Evolutionary conservation across 2,888 invertebrate genomes (phyloP).

Genomic region (Xestia sexstrigata): DNA sequence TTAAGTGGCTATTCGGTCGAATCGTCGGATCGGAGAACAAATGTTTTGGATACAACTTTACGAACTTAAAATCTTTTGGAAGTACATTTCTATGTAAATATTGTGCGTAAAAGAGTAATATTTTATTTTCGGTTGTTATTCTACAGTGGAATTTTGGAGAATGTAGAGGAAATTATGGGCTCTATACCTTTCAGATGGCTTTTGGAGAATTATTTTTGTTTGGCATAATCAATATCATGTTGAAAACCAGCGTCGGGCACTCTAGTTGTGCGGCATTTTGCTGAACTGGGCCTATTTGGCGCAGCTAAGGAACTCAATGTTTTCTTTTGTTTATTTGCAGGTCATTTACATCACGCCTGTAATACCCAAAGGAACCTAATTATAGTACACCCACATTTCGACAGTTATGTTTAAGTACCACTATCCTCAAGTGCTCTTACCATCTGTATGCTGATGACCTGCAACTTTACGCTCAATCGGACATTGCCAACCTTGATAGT

Average conservation of each 20-base stretch:
- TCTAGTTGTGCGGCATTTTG: background rate
- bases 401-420: background rate
- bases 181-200: rapidly evolving
- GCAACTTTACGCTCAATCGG: no score
- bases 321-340: no score
- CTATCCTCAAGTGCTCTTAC: no score
- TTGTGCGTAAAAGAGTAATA: conserved; percentile 18
- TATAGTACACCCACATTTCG: no score
- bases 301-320: background rate
- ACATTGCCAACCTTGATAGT: no score
- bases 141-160: background rate
- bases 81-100: conserved; percentile 35
- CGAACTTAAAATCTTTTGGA: conserved; percentile 41
- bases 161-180: background rate
- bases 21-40: conserved; percentile 36
- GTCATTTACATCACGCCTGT: background rate
- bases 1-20: conserved; percentile 56
- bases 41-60: conserved; percentile 56
- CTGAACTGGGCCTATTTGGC: background rate
- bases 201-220: background rate
- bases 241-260: background rate
- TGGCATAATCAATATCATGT: background rate
- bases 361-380: no score
- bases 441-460: no score
- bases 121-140: conserved; percentile 33